Percentiles rank a stretch among this genome's conserved stretches.
Conservation (phyloP, 1,140 invertebrate species). For the Pseudomyrmex sp. region DNA sequence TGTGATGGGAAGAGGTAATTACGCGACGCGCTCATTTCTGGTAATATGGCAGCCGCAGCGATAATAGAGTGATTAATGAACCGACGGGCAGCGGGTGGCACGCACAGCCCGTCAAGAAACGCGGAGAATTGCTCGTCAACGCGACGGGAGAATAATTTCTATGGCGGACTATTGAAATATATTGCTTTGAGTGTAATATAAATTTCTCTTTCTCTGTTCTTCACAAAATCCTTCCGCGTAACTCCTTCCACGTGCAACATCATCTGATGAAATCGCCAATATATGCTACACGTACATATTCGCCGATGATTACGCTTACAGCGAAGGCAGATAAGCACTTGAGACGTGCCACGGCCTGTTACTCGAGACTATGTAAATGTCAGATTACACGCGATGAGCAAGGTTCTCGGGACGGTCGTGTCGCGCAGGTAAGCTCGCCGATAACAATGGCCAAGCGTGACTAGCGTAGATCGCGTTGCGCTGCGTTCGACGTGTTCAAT, state of each 20-base stretch:
- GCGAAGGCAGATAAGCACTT: not conserved
- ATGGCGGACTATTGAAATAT: slow-evolving; percentile 24
- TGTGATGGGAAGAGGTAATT: slow-evolving; percentile 37
- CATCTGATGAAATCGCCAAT: slow-evolving; percentile 4
- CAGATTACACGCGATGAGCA: slow-evolving; percentile 64
- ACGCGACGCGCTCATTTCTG: slow-evolving; percentile 29
- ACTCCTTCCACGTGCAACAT: not conserved
- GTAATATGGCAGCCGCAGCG: slow-evolving; percentile 6
- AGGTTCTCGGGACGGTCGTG: slow-evolving; percentile 48
- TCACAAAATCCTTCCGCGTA: not conserved
- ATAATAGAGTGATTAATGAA: slow-evolving; percentile 54
- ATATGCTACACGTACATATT: not conserved
- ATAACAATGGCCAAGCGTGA: slow-evolving; percentile 69
- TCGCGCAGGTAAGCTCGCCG: slow-evolving; percentile 50
- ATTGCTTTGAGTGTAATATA: not conserved
- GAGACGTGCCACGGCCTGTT: not conserved
- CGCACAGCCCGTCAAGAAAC: not conserved
- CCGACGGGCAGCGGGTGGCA: not conserved
- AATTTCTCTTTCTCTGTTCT: not conserved
- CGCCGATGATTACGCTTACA: not conserved
- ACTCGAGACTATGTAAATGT: slow-evolving; percentile 66
- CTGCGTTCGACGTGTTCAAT: slow-evolving; percentile 51
- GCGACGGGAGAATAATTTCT: not conserved
- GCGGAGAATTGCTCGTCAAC: slow-evolving; percentile 5
- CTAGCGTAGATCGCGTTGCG: slow-evolving; percentile 62